A percentile compares a stretch with the other conserved stretches of the same genome.
phyloP scores from a whole-genome alignment of 2,113 vertebrate species.

The Steatornis caripensis region DNA sequence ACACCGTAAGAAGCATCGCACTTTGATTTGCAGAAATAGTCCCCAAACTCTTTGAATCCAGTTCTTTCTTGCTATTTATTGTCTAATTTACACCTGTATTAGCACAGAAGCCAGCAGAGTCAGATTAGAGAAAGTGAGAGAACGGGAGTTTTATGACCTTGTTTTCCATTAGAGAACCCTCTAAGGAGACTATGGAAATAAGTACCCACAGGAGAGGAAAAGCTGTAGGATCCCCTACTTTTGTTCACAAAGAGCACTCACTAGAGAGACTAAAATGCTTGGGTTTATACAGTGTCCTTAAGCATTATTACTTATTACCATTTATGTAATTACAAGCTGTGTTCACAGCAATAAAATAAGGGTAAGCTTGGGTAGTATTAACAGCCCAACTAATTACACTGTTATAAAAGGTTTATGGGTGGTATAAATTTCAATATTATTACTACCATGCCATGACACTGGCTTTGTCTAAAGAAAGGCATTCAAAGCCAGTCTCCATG shows the following conservation, averaged over 20 bases:
- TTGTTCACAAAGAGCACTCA: neutral
- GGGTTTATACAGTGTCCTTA: slow-evolving; percentile 31
- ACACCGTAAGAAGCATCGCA: neutral
- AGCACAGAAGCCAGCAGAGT: neutral
- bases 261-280: slow-evolving; percentile 1
- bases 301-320: slow-evolving; percentile 56
- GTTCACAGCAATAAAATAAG: slow-evolving; percentile 62
- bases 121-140: neutral
- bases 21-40: neutral
- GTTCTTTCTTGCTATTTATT: neutral
- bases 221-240: neutral
- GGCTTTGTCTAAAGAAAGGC: slow-evolving; percentile 36
- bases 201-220: neutral
- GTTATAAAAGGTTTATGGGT: slow-evolving; percentile 60
- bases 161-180: neutral
- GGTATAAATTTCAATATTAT: slow-evolving; percentile 59
- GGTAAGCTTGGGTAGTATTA: slow-evolving; percentile 58
- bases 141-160: neutral
- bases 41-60: neutral
- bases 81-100: neutral
- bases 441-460: neutral
- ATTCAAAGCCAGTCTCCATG: neutral
- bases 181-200: neutral
- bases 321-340: slow-evolving; percentile 65
- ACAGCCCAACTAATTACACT: slow-evolving; percentile 65